phyloP scores from a whole-genome alignment of 2,113 vertebrate genomes.

The Bungarus multicinctus region DNA sequence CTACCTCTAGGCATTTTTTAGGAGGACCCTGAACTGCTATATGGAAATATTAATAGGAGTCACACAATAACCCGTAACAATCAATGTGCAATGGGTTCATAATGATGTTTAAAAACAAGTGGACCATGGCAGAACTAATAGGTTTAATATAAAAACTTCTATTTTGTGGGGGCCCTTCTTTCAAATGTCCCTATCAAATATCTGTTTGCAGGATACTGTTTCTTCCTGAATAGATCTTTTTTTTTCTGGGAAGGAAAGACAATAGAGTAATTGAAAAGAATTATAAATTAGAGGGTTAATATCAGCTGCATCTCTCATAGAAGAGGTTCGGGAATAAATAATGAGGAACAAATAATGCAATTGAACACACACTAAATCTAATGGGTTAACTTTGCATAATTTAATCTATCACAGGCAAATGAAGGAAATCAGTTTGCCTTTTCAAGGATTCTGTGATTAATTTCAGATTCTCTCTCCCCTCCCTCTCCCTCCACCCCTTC shows the following conservation, averaged over 20 bases:
- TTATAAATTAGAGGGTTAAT: neutral
- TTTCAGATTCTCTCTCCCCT: neutral
- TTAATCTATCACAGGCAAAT: neutral
- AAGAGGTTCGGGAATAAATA: neutral
- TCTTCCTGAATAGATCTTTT: neutral
- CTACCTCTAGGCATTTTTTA: neutral
- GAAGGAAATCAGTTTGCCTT: neutral
- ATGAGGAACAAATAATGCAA: neutral
- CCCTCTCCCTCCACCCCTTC: neutral
- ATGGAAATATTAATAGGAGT: neutral
- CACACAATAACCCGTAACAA: neutral
- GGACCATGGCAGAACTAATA: neutral
- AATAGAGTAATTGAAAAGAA: neutral
- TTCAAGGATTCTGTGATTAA: neutral
- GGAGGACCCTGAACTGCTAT: neutral
- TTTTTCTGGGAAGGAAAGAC: neutral
- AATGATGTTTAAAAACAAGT: neutral
- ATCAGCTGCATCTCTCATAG: neutral
- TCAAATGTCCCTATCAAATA: neutral
- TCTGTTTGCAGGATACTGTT: neutral
- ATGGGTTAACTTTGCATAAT: neutral
- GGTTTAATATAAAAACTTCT: neutral
- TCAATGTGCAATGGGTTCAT: neutral
- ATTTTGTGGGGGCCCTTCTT: neutral
- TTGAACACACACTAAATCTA: neutral